Percentiles rank a stretch among this genome's conserved stretches.
phyloP scores from a whole-genome alignment of 2,797 vertebrate genomes.

The Gambelia wislizenii region DNA sequence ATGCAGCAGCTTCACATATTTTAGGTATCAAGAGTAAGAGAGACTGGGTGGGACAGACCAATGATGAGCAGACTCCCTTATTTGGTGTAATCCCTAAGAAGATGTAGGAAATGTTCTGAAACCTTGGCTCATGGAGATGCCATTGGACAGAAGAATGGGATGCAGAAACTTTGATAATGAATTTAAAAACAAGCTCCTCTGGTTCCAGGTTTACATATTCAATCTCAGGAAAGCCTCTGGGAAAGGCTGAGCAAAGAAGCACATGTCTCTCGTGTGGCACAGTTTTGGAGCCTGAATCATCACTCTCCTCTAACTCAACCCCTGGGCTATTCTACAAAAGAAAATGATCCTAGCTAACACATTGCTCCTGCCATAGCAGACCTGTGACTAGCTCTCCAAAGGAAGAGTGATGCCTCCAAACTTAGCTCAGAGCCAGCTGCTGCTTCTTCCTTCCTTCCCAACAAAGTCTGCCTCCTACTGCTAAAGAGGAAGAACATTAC shows the following conservation, averaged over 20 bases:
- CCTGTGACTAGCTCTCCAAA: neutral
- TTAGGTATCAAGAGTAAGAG: neutral
- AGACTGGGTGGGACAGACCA: neutral
- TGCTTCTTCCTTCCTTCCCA: too few relatives aligned
- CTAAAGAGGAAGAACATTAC: slow-evolving; percentile 6
- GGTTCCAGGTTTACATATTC: neutral
- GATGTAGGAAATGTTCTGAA: neutral
- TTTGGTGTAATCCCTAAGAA: neutral
- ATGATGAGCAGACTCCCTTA: neutral
- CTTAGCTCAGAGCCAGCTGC: neutral
- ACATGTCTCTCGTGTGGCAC: neutral
- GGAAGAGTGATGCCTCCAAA: neutral
- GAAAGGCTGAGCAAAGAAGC: neutral
- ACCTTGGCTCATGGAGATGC: neutral
- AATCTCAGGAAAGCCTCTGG: neutral
- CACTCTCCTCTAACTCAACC: neutral
- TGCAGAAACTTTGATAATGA: neutral
- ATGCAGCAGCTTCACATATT: neutral
- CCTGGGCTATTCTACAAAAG: neutral
- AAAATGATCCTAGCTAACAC: neutral
- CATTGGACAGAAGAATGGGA: neutral
- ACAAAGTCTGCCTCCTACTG: slow-evolving; percentile 8
- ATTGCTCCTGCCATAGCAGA: neutral
- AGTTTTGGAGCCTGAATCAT: neutral
- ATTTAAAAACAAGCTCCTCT: neutral